Conservation (phyloP, 2,888 invertebrate species). For the Polia nebulosa region DNA sequence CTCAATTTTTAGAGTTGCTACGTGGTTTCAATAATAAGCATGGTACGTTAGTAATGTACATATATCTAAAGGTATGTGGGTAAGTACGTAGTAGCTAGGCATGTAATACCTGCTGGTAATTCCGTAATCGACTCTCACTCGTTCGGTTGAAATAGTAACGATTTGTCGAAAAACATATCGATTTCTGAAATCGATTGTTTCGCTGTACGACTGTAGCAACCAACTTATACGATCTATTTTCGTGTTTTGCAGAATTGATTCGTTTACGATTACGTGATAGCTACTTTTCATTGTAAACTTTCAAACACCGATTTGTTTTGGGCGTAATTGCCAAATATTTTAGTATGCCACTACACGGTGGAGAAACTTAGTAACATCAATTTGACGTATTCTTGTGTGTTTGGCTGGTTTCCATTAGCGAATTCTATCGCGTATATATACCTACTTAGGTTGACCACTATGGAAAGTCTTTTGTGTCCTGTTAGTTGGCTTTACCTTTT, state of each 20-base stretch:
- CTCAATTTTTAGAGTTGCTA: conserved; percentile 56
- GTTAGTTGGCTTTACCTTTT: conserved; percentile 55
- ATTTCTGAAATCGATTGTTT: conserved; percentile 23
- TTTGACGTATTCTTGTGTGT: conserved; percentile 34
- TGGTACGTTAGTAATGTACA: background rate
- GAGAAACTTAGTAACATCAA: conserved; percentile 32
- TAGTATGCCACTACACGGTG: background rate
- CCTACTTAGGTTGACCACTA: conserved; percentile 10
- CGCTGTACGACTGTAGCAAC: background rate
- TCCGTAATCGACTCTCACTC: conserved; percentile 40
- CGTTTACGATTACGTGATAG: background rate
- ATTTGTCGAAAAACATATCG: conserved; percentile 35
- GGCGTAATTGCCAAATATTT: conserved; percentile 34
- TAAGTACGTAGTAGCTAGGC: background rate
- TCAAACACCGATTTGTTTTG: conserved; percentile 27
- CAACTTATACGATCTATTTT: conserved; percentile 10
- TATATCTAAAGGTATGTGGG: background rate
- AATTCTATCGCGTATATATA: conserved; percentile 28
- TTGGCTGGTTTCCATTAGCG: conserved; percentile 50
- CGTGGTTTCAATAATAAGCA: conserved; percentile 49
- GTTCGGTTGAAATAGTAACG: conserved; percentile 16
- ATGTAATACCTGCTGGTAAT: conserved; percentile 17
- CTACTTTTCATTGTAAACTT: conserved; percentile 32
- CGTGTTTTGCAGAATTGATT: conserved; percentile 29
- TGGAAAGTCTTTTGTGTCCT: conserved; percentile 53